Evolutionary conservation across 2,888 invertebrate species (phyloP).

Genomic region (Tachina grossa): DNA sequence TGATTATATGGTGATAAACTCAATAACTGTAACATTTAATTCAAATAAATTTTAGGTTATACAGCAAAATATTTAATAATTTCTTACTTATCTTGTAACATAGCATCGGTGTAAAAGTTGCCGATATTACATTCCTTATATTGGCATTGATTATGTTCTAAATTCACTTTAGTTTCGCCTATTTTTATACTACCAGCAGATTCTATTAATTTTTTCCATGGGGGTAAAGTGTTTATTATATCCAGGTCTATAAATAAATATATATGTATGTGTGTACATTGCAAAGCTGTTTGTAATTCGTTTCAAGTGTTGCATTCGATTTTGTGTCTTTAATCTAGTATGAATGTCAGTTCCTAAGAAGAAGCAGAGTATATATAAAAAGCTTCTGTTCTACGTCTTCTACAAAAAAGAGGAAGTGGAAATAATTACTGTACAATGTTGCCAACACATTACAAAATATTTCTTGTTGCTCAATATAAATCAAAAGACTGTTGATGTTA

Average conservation of each 20-base stretch:
- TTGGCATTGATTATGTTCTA: slow-evolving; percentile 85
- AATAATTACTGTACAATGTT: no score
- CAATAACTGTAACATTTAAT: not conserved
- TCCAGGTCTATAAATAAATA: slow-evolving; percentile 50
- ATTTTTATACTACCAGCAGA: slow-evolving; percentile 37
- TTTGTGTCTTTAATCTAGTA: no score
- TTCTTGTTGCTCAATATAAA: no score
- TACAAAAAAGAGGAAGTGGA: no score
- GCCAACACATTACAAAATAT: no score
- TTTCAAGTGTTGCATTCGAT: no score
- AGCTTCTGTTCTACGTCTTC: no score
- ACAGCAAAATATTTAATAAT: not conserved
- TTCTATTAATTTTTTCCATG: slow-evolving; percentile 51
- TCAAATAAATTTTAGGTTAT: not conserved
- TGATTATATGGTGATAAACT: slow-evolving; percentile 41
- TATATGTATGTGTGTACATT: no score
- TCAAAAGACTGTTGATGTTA: no score
- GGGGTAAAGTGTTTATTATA: slow-evolving; percentile 1
- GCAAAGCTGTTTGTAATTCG: no score
- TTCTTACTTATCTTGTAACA: slow-evolving; percentile 85
- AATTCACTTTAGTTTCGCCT: slow-evolving; percentile 83
- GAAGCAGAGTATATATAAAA: no score
- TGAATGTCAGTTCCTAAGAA: no score
- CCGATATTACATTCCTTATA: slow-evolving; percentile 89
- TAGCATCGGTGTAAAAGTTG: slow-evolving; percentile 88